Conservation (phyloP, 2,888 invertebrate genomes). For the Campoplex nolae region DNA sequence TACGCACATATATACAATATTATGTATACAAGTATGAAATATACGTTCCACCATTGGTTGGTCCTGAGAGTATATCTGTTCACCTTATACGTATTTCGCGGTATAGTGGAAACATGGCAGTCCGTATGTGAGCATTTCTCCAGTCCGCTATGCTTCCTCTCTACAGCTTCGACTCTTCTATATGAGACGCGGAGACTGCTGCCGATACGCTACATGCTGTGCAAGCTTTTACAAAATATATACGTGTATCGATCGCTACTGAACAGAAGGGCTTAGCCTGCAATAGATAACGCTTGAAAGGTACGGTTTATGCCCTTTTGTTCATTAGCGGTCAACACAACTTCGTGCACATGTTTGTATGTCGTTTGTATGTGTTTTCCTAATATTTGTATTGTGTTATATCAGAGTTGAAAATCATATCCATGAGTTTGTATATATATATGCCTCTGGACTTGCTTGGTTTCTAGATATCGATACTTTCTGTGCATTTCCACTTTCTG, state of each 20-base stretch:
- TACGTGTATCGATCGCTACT: not conserved
- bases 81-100: constrained; percentile 76
- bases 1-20: constrained; percentile 69
- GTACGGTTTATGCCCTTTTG: not conserved
- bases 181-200: constrained; percentile 50
- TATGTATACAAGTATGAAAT: constrained; percentile 48
- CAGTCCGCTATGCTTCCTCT: constrained; percentile 26
- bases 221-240: constrained; percentile 43
- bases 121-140: constrained; percentile 58
- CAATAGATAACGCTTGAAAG: not conserved
- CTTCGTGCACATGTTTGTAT: not conserved
- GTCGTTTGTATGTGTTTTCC: not conserved
- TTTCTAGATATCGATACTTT: constrained; percentile 45
- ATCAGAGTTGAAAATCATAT: constrained; percentile 44
- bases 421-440: constrained; percentile 33
- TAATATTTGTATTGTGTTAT: not conserved
- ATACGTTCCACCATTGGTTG: constrained; percentile 76
- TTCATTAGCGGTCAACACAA: not conserved
- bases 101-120: constrained; percentile 59
- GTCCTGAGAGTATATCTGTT: constrained; percentile 74
- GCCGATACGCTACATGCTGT: constrained; percentile 51
- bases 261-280: constrained; percentile 17
- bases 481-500: constrained; percentile 15
- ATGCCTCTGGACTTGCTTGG: constrained; percentile 1
- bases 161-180: constrained; percentile 44